Evolutionary conservation across 1,140 invertebrate genomes (phyloP), one percentile per base, ranked within the genome.

Genomic region (Scylla paramamosain): DNA sequence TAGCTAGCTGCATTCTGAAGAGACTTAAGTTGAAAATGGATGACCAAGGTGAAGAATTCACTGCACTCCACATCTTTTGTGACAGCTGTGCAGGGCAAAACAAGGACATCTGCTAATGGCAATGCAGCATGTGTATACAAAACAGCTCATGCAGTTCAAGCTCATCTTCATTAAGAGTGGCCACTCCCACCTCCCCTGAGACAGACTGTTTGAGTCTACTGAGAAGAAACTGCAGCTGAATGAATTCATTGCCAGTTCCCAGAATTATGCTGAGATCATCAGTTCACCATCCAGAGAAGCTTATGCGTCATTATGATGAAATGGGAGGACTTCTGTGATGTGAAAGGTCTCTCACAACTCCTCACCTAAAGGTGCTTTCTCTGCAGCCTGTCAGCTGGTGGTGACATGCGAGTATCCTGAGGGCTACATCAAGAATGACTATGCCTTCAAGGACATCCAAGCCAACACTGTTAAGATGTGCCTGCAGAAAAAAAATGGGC

Each of bases 11-110:
- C 31, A 4, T 89, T 7, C 4, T 89, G 29, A 89, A 89, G 87
- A 14, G 10, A 29, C 87, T 89, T 14, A 10, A 89, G 25, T 12
- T 89, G 25, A 32, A 45, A 10, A 45, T 45, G 25, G 32, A 46
- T 29, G 25, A 45, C 12, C 39, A 45, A 31, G 87, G 8, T 6
- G 6, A 89, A 29, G 87, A 31, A 1, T 84, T 86, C 29, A 48
- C n/a, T 0, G 83, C 77, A 1, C 77, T 87, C 14, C 8, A 32
- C 25, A 52, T 93, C 12, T 93, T 93, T 52, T 6, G 48, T 20
- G 92, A 93, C 45, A 93, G 46, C 92, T 93, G 46, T 87, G 32
- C 28, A 28, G 82, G 92, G 2, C 92, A 52, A 20, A 93, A 93
- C 45, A 93, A 93, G 31, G 86, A 46, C 39, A 84, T 29, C 31